Evolutionary conservation across 2,113 vertebrate genomes (phyloP), one percentile per base, ranked within the genome.

Genomic region (Varanus salvator): DNA sequence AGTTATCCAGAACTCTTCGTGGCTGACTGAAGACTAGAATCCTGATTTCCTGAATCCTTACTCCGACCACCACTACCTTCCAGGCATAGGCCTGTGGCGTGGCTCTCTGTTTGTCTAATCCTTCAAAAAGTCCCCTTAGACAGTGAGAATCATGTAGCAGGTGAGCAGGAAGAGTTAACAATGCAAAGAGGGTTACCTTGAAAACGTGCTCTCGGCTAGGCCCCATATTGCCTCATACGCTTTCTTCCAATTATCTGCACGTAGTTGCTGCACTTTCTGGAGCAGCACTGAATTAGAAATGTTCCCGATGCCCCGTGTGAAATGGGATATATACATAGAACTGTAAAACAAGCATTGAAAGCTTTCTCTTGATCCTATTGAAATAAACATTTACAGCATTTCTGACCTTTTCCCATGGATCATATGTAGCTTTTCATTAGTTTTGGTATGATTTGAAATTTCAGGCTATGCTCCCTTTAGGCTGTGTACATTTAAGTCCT

Each of bases 321-420:
- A 80, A 91, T 75, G 80, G 69, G 89, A 94, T 91, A 91, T 21
- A 57, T 4, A 87, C 89, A 90, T 25, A 38, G 23, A 94, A 93
- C 8, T 71, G 11, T 85, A 91, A 93, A 95, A 93, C 66, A 60
- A 87, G 50, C 34, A 86, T 87, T 31, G 85, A 96, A 95, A 95
- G 34, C 80, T 87, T 44, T 92, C 17, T 0, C 92, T 93, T 93
- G 93, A 93, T 91, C 88, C 93, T 60, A 82, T 87, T 86, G 84
- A 95, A 95, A 96, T 93, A 96, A 95, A 94, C 87, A 93, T 93
- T 96, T 93, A 95, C 92, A 95, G 87, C 85, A 94, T 97, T 96
- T 94, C 83, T 97, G 96, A 97, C 96, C 97, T 97, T 97, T 95
- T 94, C 54, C 29, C 94, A 95, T 96, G 95, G 95, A 92, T 93